Evolutionary conservation across 1,140 invertebrate genomes (phyloP), one percentile per base, ranked within the genome.

Genomic region (Argopecten irradians): DNA sequence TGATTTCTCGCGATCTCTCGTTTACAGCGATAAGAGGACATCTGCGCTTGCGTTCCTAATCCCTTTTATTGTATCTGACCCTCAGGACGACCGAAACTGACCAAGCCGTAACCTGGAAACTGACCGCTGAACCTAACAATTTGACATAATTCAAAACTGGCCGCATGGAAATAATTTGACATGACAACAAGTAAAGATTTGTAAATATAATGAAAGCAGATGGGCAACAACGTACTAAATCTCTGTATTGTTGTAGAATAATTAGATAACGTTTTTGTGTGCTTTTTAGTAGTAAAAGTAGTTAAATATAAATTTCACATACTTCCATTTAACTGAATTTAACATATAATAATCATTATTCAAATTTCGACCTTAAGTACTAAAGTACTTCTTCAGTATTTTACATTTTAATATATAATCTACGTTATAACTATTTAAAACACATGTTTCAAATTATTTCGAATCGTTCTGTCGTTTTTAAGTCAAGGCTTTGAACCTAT

Each of bases 1-100:
- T 71, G 55, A 71, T 71, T n/a, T 71, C 55, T 71, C 55, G 55
- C 16, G 55, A 71, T 71, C 55, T 71, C 14, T n/a, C 55, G 55
- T 71, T 71, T 71, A n/a, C 55, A 16, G 55, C 55, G 55, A 28
- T 71, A 71, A 71, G 55, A 71, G 55, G 55, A 71, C 55, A 71
- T 71, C 55, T 71, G 55, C 55, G 55, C 55, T 71, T 28, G 55
- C 28, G 55, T 71, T n/a, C 55, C 28, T 71, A 71, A 71, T 71
- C 55, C 55, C 55, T n/a, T 46, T 71, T 71, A 71, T 71, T 71
- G 55, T n/a, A 71, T 71, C 22, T 71, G 55, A 71, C 55, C 55
- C 55, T 28, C 22, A 1, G 13, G n/a, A 71, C 28, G 55, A 71
- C 55, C 55, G 13, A 28, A 71, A n/a, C 22, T 71, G 55, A 71